Percentiles rank a stretch among this genome's conserved stretches.
phyloP scores from a whole-genome alignment of 2,797 vertebrate genomes.

The Pelobates cultripes region DNA sequence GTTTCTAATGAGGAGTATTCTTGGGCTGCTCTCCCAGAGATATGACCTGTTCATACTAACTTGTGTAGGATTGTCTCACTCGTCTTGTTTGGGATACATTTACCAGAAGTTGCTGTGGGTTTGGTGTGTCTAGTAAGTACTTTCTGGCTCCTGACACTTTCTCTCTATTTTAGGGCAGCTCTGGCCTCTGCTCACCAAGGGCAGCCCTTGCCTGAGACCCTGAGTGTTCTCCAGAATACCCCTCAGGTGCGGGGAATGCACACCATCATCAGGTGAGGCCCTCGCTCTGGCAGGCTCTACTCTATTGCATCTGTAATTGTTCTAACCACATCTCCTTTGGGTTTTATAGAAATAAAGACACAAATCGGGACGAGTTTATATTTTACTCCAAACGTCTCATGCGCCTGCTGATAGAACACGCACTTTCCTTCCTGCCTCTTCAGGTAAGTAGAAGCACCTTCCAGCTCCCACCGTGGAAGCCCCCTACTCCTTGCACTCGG shows the following conservation, averaged over 20 bases:
- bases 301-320: neutral
- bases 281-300: neutral
- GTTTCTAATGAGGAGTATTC: neutral
- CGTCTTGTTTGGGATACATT: neutral
- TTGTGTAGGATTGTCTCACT: too few relatives aligned
- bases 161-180: constrained; percentile 73
- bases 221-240: constrained; percentile 83
- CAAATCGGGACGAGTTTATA: constrained; percentile 89
- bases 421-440: constrained; percentile 88
- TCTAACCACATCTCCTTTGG: neutral
- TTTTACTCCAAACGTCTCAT: constrained; percentile 94
- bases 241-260: constrained; percentile 90
- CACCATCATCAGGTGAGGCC: constrained; percentile 86
- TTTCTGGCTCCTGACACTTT: too few relatives aligned
- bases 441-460: constrained; percentile 69
- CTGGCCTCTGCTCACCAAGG: constrained; percentile 87
- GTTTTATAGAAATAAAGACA: constrained; percentile 84
- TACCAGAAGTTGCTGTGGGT: neutral
- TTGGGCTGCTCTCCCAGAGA: too few relatives aligned
- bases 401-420: constrained; percentile 88
- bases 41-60: too few relatives aligned
- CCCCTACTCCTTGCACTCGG: too few relatives aligned
- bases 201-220: constrained; percentile 83
- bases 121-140: neutral
- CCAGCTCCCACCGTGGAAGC: too few relatives aligned